Percentiles rank a stretch among this genome's conserved stretches.
Conservation (phyloP, 1,140 invertebrate genomes). For the Andrena cerasifolii region DNA sequence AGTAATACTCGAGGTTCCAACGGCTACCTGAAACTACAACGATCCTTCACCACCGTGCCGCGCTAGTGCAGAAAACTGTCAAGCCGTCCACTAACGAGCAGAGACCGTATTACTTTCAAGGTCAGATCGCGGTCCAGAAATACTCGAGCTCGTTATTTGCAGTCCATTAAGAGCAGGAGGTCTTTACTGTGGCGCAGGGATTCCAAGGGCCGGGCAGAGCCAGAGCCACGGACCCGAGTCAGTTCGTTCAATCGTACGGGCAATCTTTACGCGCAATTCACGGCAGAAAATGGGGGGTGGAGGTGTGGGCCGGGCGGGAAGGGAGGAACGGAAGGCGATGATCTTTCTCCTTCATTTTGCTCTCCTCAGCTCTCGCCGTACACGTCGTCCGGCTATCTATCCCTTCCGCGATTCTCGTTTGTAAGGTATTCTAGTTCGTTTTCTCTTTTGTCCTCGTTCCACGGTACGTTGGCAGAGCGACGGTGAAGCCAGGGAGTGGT, state of each 20-base stretch:
- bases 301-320: not conserved
- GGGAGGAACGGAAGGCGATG: conserved; percentile 36
- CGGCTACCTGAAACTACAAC: too few species aligned
- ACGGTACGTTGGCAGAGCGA: conserved; percentile 48
- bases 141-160: conserved; percentile 77
- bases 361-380: conserved; percentile 36
- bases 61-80: not conserved
- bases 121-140: conserved; percentile 64
- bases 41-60: not conserved
- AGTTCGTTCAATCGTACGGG: conserved; percentile 62
- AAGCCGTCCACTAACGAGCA: conserved; percentile 41
- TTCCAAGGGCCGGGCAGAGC: conserved; percentile 59
- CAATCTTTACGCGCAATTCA: conserved; percentile 66
- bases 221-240: conserved; percentile 32
- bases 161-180: conserved; percentile 80
- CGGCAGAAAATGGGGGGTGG: conserved; percentile 29
- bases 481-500: conserved; percentile 59
- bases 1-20: too few species aligned
- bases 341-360: conserved; percentile 55
- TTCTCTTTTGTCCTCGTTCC: conserved; percentile 77
- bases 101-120: conserved; percentile 60
- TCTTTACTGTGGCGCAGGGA: conserved; percentile 74
- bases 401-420: conserved; percentile 63
- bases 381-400: conserved; percentile 49
- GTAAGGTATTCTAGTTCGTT: conserved; percentile 75